Conservation (phyloP, 1,140 invertebrate genomes). For the Drosophila suzukii region DNA sequence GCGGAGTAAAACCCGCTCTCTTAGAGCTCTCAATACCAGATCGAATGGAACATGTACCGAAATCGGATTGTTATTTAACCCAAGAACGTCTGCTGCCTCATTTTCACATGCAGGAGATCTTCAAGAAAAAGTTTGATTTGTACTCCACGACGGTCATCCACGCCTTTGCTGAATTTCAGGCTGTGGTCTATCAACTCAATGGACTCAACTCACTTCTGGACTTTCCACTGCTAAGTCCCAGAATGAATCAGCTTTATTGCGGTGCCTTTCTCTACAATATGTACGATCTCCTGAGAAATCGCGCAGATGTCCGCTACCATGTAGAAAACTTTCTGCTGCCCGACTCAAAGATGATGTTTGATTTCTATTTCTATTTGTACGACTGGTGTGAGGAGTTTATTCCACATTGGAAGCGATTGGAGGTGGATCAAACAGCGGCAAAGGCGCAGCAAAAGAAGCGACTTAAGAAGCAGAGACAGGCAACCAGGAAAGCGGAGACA, state of each 20-base stretch:
- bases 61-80: constrained; percentile 87
- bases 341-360: constrained; percentile 85
- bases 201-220: constrained; percentile 88
- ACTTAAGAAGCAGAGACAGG: constrained; percentile 72
- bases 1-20: constrained; percentile 47
- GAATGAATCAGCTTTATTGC: constrained; percentile 87
- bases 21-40: constrained; percentile 72
- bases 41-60: constrained; percentile 85
- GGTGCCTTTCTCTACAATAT: constrained; percentile 91
- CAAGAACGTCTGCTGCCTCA: constrained; percentile 87
- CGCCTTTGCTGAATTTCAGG: constrained; percentile 90
- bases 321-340: constrained; percentile 85
- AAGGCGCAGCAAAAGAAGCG: constrained; percentile 66
- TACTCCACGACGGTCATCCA: constrained; percentile 88
- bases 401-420: constrained; percentile 60
- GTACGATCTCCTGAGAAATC: constrained; percentile 86
- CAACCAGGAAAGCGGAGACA: constrained; percentile 53
- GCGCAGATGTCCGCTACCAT: constrained; percentile 85
- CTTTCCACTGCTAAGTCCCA: constrained; percentile 85
- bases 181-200: constrained; percentile 87
- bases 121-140: constrained; percentile 86
- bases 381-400: constrained; percentile 70
- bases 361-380: constrained; percentile 77
- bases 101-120: constrained; percentile 87
- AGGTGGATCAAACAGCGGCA: constrained; percentile 19